Conservation (phyloP, 2,113 vertebrate genomes). For the Hucho hucho region DNA sequence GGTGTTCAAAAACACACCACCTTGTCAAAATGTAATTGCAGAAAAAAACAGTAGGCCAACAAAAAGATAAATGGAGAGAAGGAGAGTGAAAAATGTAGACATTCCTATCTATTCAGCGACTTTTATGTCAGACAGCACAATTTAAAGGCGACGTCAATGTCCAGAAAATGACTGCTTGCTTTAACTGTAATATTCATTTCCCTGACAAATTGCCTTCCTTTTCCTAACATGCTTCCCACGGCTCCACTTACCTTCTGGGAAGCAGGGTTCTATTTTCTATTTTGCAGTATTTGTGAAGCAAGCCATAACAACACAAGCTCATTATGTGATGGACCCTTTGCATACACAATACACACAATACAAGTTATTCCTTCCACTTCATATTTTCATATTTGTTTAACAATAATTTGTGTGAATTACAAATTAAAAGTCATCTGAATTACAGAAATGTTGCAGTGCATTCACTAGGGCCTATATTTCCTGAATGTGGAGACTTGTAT, state of each 20-base stretch:
- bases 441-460: no score
- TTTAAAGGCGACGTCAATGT: constrained; percentile 60
- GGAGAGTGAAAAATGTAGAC: constrained; percentile 57
- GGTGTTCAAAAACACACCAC: neutral
- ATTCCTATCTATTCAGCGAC: constrained; percentile 62
- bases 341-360: neutral
- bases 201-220: constrained; percentile 59
- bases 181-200: constrained; percentile 55
- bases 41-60: neutral
- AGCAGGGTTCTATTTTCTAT: constrained; percentile 24
- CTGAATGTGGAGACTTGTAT: no score
- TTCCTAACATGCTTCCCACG: constrained; percentile 32
- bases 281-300: constrained; percentile 19
- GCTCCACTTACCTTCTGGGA: constrained; percentile 9
- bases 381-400: no score
- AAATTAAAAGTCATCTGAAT: no score
- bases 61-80: constrained; percentile 48
- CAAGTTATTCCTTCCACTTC: no score
- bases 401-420: neutral
- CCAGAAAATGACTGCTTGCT: constrained; percentile 59
- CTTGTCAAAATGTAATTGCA: neutral
- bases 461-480: no score
- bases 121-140: constrained; percentile 64
- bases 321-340: constrained; percentile 30
- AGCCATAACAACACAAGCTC: neutral